These are phyloP conservation scores for Acanthurus lineatus DNA, from an alignment of 2,797 vertebrate genomes.

Conservation along the genomic window DNA sequence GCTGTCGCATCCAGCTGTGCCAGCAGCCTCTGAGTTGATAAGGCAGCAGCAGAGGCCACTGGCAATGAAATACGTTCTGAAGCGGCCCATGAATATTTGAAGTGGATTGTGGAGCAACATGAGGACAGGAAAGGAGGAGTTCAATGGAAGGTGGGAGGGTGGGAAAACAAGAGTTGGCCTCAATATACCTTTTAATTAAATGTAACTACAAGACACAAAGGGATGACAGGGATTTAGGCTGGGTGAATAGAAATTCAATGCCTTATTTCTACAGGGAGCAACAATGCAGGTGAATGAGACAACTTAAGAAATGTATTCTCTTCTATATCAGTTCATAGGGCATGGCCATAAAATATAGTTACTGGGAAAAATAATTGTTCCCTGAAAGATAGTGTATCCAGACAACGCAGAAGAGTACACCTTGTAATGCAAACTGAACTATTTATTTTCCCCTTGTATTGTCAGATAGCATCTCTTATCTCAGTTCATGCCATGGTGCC, in stretches of 20 bases:
- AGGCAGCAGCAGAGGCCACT: constrained; percentile 48
- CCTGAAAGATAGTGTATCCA: background rate
- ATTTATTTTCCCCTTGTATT: background rate
- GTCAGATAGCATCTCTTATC: background rate
- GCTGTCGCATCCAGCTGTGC: constrained; percentile 54
- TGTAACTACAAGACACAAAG: constrained; percentile 21
- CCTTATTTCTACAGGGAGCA: background rate
- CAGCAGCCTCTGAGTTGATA: constrained; percentile 37
- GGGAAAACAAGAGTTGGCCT: constrained; percentile 44
- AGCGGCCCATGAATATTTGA: constrained; percentile 75
- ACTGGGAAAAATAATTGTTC: background rate
- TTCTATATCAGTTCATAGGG: background rate
- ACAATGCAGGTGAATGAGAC: background rate
- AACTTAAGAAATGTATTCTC: background rate
- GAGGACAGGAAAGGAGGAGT: constrained; percentile 36
- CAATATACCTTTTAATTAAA: constrained; percentile 42
- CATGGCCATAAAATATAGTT: background rate
- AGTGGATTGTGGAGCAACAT: constrained; percentile 40
- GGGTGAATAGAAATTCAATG: background rate
- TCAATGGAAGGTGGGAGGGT: constrained; percentile 14
- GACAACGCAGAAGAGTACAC: background rate
- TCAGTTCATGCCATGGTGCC: constrained; percentile 2
- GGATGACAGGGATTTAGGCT: constrained; percentile 15
- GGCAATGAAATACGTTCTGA: constrained; percentile 56
- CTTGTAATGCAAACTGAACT: background rate